Percentiles rank a stretch among this genome's conserved stretches.
Conservation (phyloP, 1,140 invertebrate genomes). For the Helicoverpa zea region DNA sequence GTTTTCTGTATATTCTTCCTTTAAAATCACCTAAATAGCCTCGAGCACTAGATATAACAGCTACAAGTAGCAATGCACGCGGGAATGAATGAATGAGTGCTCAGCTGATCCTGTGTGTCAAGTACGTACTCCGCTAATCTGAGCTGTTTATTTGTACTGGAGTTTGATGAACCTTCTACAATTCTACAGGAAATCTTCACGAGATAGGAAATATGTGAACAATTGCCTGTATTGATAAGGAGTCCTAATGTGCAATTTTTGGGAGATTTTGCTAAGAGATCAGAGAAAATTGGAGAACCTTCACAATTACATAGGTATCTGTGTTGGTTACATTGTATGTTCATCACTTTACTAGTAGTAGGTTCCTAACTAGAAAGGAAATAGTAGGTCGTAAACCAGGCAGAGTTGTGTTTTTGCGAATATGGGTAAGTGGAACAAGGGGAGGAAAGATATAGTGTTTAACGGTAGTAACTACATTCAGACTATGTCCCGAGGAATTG, state of each 20-base stretch:
- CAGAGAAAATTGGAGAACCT: too few relatives aligned
- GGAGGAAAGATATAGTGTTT: neutral
- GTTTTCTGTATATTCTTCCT: too few relatives aligned
- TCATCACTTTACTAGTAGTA: neutral
- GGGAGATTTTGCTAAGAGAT: too few relatives aligned
- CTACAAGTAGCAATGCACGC: neutral
- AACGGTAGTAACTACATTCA: neutral
- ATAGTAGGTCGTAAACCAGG: neutral
- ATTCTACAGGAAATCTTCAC: neutral
- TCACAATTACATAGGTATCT: too few relatives aligned
- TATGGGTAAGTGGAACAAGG: slow-evolving; percentile 34
- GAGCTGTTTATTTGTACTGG: slow-evolving; percentile 17
- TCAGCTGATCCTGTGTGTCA: slow-evolving; percentile 37
- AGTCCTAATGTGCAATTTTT: neutral
- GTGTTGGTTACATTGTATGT: too few relatives aligned
- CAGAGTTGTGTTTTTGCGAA: slow-evolving; percentile 9
- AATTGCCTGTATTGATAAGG: neutral
- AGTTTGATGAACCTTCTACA: slow-evolving; percentile 7
- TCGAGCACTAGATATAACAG: too few relatives aligned
- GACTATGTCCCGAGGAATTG: too few relatives aligned
- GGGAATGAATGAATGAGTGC: slow-evolving; percentile 11
- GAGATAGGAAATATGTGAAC: neutral
- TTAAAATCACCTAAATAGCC: too few relatives aligned
- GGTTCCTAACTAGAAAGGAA: neutral
- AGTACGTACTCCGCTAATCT: slow-evolving; percentile 35